Evolutionary conservation across 1,140 invertebrate species (phyloP).

Genomic region (Platorchestia sp.): DNA sequence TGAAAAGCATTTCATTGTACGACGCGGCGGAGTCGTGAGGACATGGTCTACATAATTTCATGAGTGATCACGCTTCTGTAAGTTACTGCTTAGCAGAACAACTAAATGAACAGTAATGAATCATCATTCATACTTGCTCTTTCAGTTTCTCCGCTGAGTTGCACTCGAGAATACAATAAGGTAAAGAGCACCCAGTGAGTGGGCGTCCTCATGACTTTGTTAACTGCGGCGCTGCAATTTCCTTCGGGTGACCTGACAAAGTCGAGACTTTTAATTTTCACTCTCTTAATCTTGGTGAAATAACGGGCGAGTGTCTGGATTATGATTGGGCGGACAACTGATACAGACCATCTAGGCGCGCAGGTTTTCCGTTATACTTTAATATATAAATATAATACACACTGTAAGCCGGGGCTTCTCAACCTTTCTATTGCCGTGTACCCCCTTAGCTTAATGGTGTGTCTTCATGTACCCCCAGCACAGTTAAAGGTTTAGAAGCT

Average conservation of each 20-base stretch:
- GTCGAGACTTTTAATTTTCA: not conserved
- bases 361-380: not conserved
- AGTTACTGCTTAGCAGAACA: not conserved
- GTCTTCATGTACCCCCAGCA: too few species aligned
- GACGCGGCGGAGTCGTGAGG: not conserved
- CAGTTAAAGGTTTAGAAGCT: too few species aligned
- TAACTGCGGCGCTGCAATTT: not conserved
- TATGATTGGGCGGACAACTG: not conserved
- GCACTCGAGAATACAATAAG: not conserved
- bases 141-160: not conserved
- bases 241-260: not conserved
- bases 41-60: constrained; percentile 1
- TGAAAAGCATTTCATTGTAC: constrained; percentile 9
- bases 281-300: not conserved
- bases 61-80: constrained; percentile 23
- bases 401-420: too few species aligned
- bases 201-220: not conserved
- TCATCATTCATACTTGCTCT: not conserved
- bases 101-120: constrained; percentile 28
- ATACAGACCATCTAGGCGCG: not conserved
- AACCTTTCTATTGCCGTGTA: too few species aligned
- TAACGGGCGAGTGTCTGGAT: not conserved
- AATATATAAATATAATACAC: too few species aligned
- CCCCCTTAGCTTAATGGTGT: too few species aligned
- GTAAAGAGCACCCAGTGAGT: not conserved